Evolutionary conservation across 2,888 invertebrate species (phyloP), one percentile per base, ranked within the genome.

Genomic region (Chirona hameri): DNA sequence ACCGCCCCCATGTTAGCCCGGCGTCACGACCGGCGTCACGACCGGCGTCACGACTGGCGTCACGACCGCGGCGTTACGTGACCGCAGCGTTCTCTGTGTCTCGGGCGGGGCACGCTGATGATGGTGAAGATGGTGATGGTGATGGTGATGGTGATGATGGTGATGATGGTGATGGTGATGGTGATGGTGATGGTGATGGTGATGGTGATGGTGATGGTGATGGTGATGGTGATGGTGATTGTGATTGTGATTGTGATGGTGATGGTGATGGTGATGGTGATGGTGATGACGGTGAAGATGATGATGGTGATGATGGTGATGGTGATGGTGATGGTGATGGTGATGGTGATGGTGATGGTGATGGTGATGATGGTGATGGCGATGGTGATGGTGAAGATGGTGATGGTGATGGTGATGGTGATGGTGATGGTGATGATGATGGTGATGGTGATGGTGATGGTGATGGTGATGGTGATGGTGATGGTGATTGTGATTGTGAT

Each of bases 81-180:
- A n/a, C n/a, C n/a, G n/a, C n/a, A n/a, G n/a, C n/a, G n/a, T n/a
- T n/a, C n/a, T n/a, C n/a, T n/a, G n/a, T n/a, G n/a, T n/a, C n/a
- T n/a, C n/a, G n/a, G n/a, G n/a, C n/a, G n/a, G n/a, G 65, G n/a
- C n/a, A n/a, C n/a, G n/a, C n/a, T n/a, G n/a, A n/a, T n/a, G n/a
- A n/a, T n/a, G n/a, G n/a, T n/a, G n/a, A n/a, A n/a, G n/a, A n/a
- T n/a, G n/a, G n/a, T n/a, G n/a, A n/a, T n/a, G n/a, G n/a, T n/a
- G n/a, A n/a, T n/a, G 65, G n/a, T 65, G 65, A 65, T 65, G n/a
- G 18, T 65, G 65, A 65, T n/a, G 65, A 65, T 65, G 65, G n/a
- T 65, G 65, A 65, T 65, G 65, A 65, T 65, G 65, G n/a, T 65
- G 65, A 65, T 65, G 65, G 65, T 65, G 65, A 65, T 65, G 65